Evolutionary conservation across 92 coral and sea anemone species (phyloP).

Genomic region (Palythoa grandis): DNA sequence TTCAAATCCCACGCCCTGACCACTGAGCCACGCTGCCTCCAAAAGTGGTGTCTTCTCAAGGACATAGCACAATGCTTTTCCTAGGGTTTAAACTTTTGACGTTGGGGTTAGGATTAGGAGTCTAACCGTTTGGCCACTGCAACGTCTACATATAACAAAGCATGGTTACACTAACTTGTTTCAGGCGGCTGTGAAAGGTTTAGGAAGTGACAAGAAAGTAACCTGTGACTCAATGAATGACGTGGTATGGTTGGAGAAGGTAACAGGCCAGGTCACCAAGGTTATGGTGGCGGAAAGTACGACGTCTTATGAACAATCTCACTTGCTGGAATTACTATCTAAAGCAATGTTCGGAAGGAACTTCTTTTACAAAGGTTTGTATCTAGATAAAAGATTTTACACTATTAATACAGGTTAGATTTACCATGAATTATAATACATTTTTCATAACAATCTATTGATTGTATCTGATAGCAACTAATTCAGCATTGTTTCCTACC

Average conservation of each 20-base stretch:
- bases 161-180: neutral
- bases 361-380: constrained; percentile 71
- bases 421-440: neutral
- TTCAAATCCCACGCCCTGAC: too few species aligned
- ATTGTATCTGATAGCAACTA: too few species aligned
- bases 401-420: neutral
- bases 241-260: constrained; percentile 75
- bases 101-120: neutral
- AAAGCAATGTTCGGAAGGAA: constrained; percentile 82
- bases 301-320: constrained; percentile 74
- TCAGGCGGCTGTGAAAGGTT: constrained; percentile 55
- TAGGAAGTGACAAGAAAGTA: constrained; percentile 36
- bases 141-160: too few species aligned
- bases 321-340: constrained; percentile 74
- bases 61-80: too few species aligned
- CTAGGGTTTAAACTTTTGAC: neutral
- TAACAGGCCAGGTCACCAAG: constrained; percentile 79
- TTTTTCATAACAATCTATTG: too few species aligned
- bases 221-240: constrained; percentile 49
- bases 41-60: too few species aligned
- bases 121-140: too few species aligned
- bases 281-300: constrained; percentile 80
- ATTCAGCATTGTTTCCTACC: too few species aligned
- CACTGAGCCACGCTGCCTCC: too few species aligned
- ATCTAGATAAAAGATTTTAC: neutral